phyloP scores from a whole-genome alignment of 1,140 invertebrate genomes.

The Dreissena polymorpha region DNA sequence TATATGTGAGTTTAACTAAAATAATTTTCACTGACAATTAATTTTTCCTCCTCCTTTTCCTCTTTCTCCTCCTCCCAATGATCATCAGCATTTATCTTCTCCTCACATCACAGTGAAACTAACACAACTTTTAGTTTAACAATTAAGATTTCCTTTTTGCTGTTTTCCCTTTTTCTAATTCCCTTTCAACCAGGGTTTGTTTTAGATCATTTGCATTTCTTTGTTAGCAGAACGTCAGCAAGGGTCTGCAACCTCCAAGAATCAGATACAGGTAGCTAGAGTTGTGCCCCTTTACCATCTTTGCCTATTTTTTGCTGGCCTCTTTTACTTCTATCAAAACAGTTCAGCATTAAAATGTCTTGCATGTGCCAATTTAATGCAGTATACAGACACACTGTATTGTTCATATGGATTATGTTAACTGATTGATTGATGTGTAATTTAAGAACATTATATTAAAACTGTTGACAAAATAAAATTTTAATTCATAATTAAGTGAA shows the following conservation, averaged over 20 bases:
- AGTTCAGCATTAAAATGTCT: not conserved
- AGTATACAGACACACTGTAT: too few relatives aligned
- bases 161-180: not conserved
- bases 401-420: too few relatives aligned
- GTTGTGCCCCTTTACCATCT: conserved; percentile 2
- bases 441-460: too few relatives aligned
- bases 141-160: not conserved
- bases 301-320: not conserved
- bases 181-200: not conserved
- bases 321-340: not conserved
- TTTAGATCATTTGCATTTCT: not conserved
- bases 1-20: not conserved
- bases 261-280: conserved; percentile 1
- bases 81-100: not conserved
- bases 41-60: not conserved
- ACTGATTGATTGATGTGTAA: too few relatives aligned
- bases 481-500: too few relatives aligned
- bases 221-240: not conserved
- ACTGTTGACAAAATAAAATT: too few relatives aligned
- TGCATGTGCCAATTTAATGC: not conserved
- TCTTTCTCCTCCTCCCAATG: not conserved
- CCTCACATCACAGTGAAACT: not conserved
- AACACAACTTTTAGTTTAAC: not conserved
- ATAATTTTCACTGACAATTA: not conserved
- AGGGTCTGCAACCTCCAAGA: conserved; percentile 1